Base-by-base conservation (phyloP, 2,888 invertebrate genomes). In the Lithosia quadra region DNA sequence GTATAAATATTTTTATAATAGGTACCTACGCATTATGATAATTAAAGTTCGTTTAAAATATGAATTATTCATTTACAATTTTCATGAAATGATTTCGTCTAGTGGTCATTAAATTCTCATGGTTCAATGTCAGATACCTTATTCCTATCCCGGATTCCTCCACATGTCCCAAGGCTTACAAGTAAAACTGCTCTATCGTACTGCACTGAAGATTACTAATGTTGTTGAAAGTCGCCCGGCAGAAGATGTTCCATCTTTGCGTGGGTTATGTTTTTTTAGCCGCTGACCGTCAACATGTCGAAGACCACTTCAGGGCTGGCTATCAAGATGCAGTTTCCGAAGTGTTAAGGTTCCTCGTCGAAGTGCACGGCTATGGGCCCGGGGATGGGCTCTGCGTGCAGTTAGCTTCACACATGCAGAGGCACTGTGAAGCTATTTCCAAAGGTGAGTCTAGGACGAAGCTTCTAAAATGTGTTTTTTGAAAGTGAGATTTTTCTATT, bases 301-400 rank as follows among this genome's bases (percentile, higher is more conserved):
- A 87, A 65, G 91, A 90, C 34, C 84, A 88, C 78, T 98, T 97
- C 90, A 96, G 97, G 67, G 96, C 98, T 22, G 99, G 99, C 2
- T 99, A 97, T 93, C 98, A 98, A 87, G 99, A 99, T 90, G 99
- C 99, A 79, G 96, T 98, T 87, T 97, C 97, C 65, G 99, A 99
- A 90, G 97, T 98, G 0, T 97, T 99, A 94, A 96, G 98, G 80
- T 99, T 98, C 91, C 96, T 99, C 63, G 97, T 98, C 28, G 98
- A 99, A 85, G 96, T 97, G 11, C 97, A 98, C 84, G 98, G 97
- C 4, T 97, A 97, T 88, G 97, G 96, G 65, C 96, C 97, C 0
- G 95, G 96, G n/a, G 98, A 99, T 86, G 96, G 97, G 0, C 95
- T 98, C 36, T 98, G 98, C 87, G 96, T 97, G 65, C 97, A 98